Base-by-base conservation (phyloP, 2,797 vertebrate species). In the Tangara arthus region DNA sequence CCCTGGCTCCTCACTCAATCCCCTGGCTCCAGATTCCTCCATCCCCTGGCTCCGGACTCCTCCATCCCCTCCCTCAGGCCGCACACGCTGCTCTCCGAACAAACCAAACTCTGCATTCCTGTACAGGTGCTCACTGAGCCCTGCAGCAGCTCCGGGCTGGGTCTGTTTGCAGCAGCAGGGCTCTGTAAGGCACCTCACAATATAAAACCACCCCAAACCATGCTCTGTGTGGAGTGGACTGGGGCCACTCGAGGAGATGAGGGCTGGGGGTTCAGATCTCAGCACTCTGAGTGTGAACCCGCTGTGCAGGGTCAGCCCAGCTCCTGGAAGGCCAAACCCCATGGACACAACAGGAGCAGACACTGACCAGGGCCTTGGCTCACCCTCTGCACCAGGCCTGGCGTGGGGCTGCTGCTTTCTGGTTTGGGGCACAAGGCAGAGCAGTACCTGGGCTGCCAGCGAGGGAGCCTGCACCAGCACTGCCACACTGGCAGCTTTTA, bases 201-300 rank as follows among this genome's bases (percentile, higher is more conserved):
- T 1, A 4, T 0, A 30, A 46, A 65, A 12, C 15, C 1, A 0
- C 34, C 82, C 59, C 63, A 53, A 37, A 34, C 1, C 19, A 0
- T 0, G 22, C 1, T 10, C 12, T 23, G 19, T 2, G 14, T 10
- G 20, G 1, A 1, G 11, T 3, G 41, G 18, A 3, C 28, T 0
- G n/a, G 19, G 47, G 50, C 15, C 35, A 0, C 68, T 35, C 0
- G 2, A 12, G 73, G 24, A 19, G 66, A 5, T 0, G 4, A 52
- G 11, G 44, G 22, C 1, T 10, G 11, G 19, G 1, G 44, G 15
- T 7, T 8, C n/a, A 2, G 5, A 28, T 13, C 30, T 10, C 53
- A 19, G 64, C 0, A 0, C 44, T 28, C 30, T n/a, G 52, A 7
- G 57, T 0, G 0, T 6, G 46, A 72, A 10, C 6, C 14, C 34